phyloP scores from a whole-genome alignment of 2,888 invertebrate species.

The Axea sp. region DNA sequence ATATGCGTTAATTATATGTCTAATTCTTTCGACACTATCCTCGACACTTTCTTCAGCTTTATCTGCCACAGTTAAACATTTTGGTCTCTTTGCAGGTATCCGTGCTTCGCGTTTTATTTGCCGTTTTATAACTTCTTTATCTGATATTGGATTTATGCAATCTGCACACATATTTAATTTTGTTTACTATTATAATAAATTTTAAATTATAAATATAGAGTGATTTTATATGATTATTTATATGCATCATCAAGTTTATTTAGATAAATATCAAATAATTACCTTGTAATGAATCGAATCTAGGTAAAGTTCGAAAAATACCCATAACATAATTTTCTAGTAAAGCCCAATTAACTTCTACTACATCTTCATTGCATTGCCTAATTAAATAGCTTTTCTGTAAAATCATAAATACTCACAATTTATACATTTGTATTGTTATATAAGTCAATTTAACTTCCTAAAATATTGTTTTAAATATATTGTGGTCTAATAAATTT shows the following conservation, averaged over 20 bases:
- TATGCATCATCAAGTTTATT: too few relatives aligned
- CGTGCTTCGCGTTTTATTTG: constrained; percentile 43
- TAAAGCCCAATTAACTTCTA: constrained; percentile 68
- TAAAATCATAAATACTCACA: constrained; percentile 6
- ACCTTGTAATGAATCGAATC: constrained; percentile 44
- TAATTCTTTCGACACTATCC: constrained; percentile 81
- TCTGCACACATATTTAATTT: too few relatives aligned
- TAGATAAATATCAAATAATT: too few relatives aligned
- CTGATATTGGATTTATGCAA: too few relatives aligned
- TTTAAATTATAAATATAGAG: too few relatives aligned
- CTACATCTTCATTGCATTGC: constrained; percentile 40
- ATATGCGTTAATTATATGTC: constrained; percentile 79
- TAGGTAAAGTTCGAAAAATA: constrained; percentile 65
- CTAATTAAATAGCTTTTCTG: constrained; percentile 33
- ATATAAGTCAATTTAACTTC: too few relatives aligned
- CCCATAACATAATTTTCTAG: constrained; percentile 64
- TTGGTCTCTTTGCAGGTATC: constrained; percentile 80
- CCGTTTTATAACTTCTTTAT: constrained; percentile 35
- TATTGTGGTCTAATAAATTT: too few relatives aligned
- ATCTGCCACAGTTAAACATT: constrained; percentile 80
- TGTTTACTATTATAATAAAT: background rate
- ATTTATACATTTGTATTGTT: too few relatives aligned
- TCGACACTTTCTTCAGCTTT: constrained; percentile 82
- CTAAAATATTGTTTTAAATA: too few relatives aligned
- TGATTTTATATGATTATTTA: too few relatives aligned